Evolutionary conservation across 1,140 invertebrate genomes (phyloP).

Genomic region (Maniola jurtina): DNA sequence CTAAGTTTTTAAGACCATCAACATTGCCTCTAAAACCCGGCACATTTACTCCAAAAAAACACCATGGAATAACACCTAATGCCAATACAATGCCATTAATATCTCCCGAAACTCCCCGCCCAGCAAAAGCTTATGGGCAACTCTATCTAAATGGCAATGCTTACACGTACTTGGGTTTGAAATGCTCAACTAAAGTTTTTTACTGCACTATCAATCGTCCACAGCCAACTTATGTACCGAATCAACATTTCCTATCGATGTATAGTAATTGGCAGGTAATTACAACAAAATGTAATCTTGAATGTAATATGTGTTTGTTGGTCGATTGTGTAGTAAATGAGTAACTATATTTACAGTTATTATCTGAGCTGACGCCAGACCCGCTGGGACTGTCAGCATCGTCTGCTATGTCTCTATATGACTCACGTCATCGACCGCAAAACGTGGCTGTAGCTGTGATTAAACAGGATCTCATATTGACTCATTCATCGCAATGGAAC

Average conservation of each 20-base stretch:
- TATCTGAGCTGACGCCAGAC: constrained; percentile 85
- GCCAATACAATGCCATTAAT: constrained; percentile 88
- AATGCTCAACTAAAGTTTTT: constrained; percentile 93
- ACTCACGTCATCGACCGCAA: constrained; percentile 85
- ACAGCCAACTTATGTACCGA: constrained; percentile 96
- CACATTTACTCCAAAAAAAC: constrained; percentile 87
- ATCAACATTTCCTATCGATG: constrained; percentile 96
- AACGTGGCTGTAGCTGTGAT: constrained; percentile 80
- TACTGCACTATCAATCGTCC: constrained; percentile 96
- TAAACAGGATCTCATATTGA: constrained; percentile 83
- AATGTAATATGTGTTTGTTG: constrained; percentile 17
- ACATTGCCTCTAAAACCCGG: constrained; percentile 90
- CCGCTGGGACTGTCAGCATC: constrained; percentile 84
- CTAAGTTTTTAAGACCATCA: constrained; percentile 88
- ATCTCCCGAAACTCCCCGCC: constrained; percentile 93
- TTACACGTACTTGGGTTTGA: constrained; percentile 94
- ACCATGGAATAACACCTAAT: constrained; percentile 87
- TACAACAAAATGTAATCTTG: constrained; percentile 27
- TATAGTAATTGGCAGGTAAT: constrained; percentile 96
- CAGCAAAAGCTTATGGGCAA: constrained; percentile 92
- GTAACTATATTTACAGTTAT: constrained; percentile 78
- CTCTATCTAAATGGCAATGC: constrained; percentile 93
- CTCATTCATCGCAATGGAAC: constrained; percentile 84
- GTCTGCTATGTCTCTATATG: constrained; percentile 84
- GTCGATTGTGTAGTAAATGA: constrained; percentile 44